Base-by-base conservation (phyloP, 2,888 invertebrate genomes). In the Aphrophora alni region DNA sequence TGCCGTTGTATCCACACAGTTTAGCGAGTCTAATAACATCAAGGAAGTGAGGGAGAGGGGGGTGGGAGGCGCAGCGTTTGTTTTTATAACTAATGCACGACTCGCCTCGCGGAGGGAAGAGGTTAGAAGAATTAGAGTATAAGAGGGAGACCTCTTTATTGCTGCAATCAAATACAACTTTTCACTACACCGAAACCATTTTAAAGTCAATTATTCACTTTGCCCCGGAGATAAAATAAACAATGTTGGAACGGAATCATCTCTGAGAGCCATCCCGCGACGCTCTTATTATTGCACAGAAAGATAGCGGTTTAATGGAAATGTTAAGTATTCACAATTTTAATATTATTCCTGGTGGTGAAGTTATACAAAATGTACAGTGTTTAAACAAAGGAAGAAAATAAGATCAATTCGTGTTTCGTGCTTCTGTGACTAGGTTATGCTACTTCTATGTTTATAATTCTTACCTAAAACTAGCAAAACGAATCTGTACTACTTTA, bases 31-130 rank as follows among this genome's bases (percentile, higher is more conserved):
- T 79, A 79, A 79, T 79, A 79, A 73, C 78, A n/a, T n/a, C n/a
- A n/a, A n/a, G n/a, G n/a, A n/a, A n/a, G n/a, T n/a, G n/a, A n/a
- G n/a, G n/a, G n/a, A n/a, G n/a, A n/a, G n/a, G n/a, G n/a, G n/a
- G n/a, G n/a, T n/a, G n/a, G n/a, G n/a, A n/a, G 44, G 44, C 44
- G 44, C 44, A 28, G 73, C 24, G 73, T 12, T 81, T 81, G 81
- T 81, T 76, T 81, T 81, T 78, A 75, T 76, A 81, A 78, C 78
- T 81, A 78, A 74, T 74, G 71, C 71, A 38, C 44, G 77, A 14
- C 59, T 21, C 21, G 44, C 10, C 33, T 33, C 33, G 5, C 33
- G n/a, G n/a, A n/a, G n/a, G 33, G 33, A 33, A 33, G 33, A 33
- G 33, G 33, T 3, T 76, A 51, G 77, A 21, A 69, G 77, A 38